Evolutionary conservation across 2,797 vertebrate species (phyloP).

Genomic region (Argya squamiceps): DNA sequence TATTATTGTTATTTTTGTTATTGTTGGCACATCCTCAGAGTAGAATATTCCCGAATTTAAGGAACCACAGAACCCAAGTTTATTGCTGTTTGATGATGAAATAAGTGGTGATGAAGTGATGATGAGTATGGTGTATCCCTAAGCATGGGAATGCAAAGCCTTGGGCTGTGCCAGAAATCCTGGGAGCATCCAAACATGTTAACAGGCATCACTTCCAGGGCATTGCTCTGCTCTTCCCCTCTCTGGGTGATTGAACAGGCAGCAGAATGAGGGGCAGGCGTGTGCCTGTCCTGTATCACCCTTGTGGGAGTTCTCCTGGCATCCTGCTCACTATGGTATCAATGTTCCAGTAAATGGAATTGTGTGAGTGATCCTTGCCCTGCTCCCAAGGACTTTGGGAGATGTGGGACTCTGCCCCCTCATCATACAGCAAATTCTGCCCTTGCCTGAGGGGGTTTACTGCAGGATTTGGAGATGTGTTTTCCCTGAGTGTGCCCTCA

Average conservation of each 20-base stretch:
- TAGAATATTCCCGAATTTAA: neutral
- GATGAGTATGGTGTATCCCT: neutral
- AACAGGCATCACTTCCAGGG: neutral
- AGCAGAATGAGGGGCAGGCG: neutral
- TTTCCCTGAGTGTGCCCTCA: neutral
- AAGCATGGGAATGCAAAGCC: neutral
- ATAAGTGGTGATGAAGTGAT: neutral
- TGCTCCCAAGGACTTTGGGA: neutral
- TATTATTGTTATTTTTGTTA: neutral
- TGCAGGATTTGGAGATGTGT: neutral
- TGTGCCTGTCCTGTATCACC: neutral
- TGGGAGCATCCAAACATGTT: rapidly evolving
- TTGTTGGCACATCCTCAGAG: rapidly evolving
- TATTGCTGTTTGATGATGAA: neutral
- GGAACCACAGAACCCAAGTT: neutral
- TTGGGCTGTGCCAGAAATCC: neutral
- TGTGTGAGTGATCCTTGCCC: rapidly evolving
- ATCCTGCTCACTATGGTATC: neutral
- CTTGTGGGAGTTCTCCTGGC: neutral
- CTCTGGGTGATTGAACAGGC: neutral
- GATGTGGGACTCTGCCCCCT: neutral
- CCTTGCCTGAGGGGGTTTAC: neutral
- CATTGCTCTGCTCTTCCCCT: neutral
- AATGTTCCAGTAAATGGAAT: neutral
- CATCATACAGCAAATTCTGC: rapidly evolving